Conservation (phyloP, 2,797 vertebrate genomes). For the Psittacula derbiana region DNA sequence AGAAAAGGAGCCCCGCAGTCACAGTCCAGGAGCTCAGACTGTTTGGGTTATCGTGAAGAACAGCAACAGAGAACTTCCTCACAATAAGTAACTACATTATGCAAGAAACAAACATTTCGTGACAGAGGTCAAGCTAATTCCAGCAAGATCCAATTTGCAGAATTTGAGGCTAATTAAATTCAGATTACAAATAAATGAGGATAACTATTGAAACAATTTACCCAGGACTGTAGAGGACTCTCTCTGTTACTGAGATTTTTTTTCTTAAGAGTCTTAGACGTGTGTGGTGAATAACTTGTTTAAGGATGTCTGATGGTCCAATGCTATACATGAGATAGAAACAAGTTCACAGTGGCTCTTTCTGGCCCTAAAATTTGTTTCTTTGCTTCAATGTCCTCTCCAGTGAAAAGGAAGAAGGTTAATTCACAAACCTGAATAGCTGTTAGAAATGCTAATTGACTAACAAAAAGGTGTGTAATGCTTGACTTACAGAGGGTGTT, state of each 20-base stretch:
- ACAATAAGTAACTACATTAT: slow-evolving; percentile 25
- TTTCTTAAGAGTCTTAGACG: background rate
- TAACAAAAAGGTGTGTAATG: background rate
- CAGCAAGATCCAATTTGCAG: slow-evolving; percentile 40
- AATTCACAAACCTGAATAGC: background rate
- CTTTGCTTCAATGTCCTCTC: background rate
- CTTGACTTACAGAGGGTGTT: background rate
- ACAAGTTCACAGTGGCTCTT: background rate
- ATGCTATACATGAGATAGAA: background rate
- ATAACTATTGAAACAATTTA: slow-evolving; percentile 31
- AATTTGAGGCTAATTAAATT: slow-evolving; percentile 51
- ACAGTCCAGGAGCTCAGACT: background rate
- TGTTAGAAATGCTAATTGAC: background rate
- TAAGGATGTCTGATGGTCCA: background rate
- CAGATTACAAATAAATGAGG: slow-evolving; percentile 20
- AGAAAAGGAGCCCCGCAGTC: background rate
- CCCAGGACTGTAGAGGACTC: background rate
- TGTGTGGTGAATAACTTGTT: background rate
- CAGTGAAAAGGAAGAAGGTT: background rate
- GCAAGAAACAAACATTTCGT: slow-evolving; percentile 53
- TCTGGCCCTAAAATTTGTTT: background rate
- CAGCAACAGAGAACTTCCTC: background rate
- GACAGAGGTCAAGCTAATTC: slow-evolving; percentile 43
- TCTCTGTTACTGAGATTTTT: background rate
- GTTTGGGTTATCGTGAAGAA: background rate